Percentiles rank a stretch among this genome's conserved stretches.
These are phyloP conservation scores for Plutella xylostella DNA, from an alignment of 2,888 invertebrate genomes.

Conservation along the genomic window DNA sequence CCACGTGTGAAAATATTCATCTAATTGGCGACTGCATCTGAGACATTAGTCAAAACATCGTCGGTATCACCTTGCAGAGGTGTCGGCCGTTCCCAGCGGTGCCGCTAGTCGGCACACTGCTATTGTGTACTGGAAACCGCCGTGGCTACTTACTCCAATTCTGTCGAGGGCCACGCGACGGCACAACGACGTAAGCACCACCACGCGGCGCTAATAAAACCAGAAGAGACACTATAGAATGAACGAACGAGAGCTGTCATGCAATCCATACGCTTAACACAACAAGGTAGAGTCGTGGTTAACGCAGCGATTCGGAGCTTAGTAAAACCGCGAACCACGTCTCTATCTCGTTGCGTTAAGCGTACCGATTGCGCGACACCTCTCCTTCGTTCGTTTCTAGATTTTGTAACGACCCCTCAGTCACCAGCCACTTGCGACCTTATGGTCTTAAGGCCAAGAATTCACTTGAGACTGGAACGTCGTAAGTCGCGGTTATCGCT, in stretches of 20 bases:
- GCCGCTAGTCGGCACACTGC: conserved; percentile 63
- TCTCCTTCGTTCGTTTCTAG: too few species aligned
- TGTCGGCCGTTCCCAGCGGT: conserved; percentile 39
- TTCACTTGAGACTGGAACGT: conserved; percentile 25
- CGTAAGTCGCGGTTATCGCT: conserved; percentile 36
- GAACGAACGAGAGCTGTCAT: too few species aligned
- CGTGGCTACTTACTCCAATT: conserved; percentile 70
- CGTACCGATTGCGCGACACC: too few species aligned
- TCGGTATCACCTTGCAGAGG: conserved; percentile 55
- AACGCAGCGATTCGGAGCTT: too few species aligned
- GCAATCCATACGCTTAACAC: too few species aligned
- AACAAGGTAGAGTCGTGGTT: too few species aligned
- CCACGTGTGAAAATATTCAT: too few species aligned
- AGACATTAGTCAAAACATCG: conserved; percentile 51
- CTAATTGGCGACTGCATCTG: too few species aligned
- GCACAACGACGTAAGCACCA: conserved; percentile 43
- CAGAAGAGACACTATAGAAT: too few species aligned
- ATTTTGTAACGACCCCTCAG: too few species aligned
- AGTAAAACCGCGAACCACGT: too few species aligned
- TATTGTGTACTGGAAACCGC: conserved; percentile 65
- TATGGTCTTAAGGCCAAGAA: conserved; percentile 18
- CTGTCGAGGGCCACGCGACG: conserved; percentile 42
- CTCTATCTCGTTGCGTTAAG: too few species aligned
- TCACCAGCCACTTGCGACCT: conserved; percentile 35
- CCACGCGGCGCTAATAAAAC: conserved; percentile 28